These are phyloP conservation scores for Microtus ochrogaster DNA, from an alignment of 2,113 vertebrate genomes.

Conservation along the genomic window DNA sequence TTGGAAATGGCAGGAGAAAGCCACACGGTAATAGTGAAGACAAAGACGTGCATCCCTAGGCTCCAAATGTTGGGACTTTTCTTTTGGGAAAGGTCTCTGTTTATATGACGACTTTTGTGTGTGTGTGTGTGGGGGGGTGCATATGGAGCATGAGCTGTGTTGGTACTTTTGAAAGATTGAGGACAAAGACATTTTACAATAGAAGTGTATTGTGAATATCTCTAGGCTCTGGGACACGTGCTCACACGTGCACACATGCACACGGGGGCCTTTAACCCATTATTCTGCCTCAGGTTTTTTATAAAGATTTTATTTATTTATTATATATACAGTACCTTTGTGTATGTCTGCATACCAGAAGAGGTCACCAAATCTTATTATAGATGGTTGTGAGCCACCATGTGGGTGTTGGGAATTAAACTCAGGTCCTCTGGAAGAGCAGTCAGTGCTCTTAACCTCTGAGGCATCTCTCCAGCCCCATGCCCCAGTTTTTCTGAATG, in stretches of 20 bases:
- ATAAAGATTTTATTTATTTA: too few relatives aligned
- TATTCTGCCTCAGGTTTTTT: not conserved
- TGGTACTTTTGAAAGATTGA: not conserved
- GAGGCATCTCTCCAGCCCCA: too few relatives aligned
- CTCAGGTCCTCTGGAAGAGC: too few relatives aligned
- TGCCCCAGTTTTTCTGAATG: not conserved
- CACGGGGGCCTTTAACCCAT: not conserved
- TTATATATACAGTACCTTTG: too few relatives aligned
- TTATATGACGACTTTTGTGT: not conserved
- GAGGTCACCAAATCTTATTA: too few relatives aligned
- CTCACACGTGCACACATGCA: not conserved
- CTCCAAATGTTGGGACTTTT: not conserved
- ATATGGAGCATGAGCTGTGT: not conserved
- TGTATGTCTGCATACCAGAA: too few relatives aligned
- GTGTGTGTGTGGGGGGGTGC: not conserved
- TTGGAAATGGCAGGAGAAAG: not conserved
- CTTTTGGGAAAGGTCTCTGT: not conserved
- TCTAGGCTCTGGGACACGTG: not conserved
- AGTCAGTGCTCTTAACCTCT: too few relatives aligned
- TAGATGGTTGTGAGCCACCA: too few relatives aligned
- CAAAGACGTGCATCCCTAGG: not conserved
- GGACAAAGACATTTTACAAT: not conserved
- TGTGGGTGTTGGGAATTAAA: too few relatives aligned
- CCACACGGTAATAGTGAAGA: not conserved
- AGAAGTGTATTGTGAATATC: not conserved